These are phyloP conservation scores for Plagodis dolabraria DNA, from an alignment of 2,888 invertebrate species.

Conservation along the genomic window DNA sequence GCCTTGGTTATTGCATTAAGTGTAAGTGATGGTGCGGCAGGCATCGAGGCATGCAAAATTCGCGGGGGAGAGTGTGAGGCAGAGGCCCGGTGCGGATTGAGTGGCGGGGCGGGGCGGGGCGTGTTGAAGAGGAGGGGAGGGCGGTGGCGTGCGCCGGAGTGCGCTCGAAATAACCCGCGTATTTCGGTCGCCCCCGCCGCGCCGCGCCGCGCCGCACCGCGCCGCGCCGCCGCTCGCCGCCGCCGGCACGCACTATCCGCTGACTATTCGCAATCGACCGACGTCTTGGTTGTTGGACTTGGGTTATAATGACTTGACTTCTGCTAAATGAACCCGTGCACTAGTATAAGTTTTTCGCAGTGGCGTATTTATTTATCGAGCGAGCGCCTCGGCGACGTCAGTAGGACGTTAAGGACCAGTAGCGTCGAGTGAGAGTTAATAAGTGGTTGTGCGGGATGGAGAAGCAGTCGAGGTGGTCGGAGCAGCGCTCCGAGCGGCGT, in stretches of 20 bases:
- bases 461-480: conserved; percentile 87
- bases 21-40: conserved; percentile 37
- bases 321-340: conserved; percentile 87
- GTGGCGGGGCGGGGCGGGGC: conserved; percentile 34
- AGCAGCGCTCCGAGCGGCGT: conserved; percentile 79
- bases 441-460: conserved; percentile 88
- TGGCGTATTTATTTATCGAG: conserved; percentile 74
- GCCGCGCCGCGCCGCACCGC: conserved; percentile 49
- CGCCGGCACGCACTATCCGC: conserved; percentile 89
- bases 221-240: conserved; percentile 51
- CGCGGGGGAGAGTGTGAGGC: conserved; percentile 43
- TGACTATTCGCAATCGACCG: conserved; percentile 97
- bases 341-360: conserved; percentile 80
- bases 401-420: conserved; percentile 68
- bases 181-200: conserved; percentile 72
- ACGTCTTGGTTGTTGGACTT: conserved; percentile 93
- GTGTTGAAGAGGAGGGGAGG: conserved; percentile 9
- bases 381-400: conserved; percentile 69
- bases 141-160: conserved; percentile 62
- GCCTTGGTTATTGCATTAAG: conserved; percentile 13
- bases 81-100: conserved; percentile 31
- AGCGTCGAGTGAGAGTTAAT: conserved; percentile 81
- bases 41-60: conserved; percentile 46
- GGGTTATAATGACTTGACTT: conserved; percentile 92
- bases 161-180: conserved; percentile 80